These are phyloP conservation scores for Allophyes oxyacanthae DNA, from an alignment of 2,888 invertebrate species.

Conservation along the genomic window DNA sequence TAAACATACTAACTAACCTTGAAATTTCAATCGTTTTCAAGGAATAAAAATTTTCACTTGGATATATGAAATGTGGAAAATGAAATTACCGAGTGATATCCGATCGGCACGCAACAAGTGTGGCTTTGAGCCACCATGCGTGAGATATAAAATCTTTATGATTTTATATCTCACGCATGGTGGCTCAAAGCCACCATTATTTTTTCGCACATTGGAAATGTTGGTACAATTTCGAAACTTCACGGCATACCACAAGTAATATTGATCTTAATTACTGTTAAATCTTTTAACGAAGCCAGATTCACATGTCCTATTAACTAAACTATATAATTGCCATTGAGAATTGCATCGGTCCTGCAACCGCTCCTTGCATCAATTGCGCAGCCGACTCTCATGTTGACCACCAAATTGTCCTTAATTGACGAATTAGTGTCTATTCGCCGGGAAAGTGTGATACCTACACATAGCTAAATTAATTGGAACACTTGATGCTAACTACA, in stretches of 20 bases:
- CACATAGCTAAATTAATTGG: slow-evolving; percentile 51
- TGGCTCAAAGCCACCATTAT: slow-evolving; percentile 21
- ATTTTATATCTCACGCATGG: slow-evolving; percentile 44
- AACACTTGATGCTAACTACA: slow-evolving; percentile 43
- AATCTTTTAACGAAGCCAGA: slow-evolving; percentile 67
- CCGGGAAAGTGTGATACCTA: slow-evolving; percentile 68
- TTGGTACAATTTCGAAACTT: slow-evolving; percentile 47
- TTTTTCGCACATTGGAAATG: slow-evolving; percentile 27
- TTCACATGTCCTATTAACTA: slow-evolving; percentile 68
- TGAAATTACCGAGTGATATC: slow-evolving; percentile 34
- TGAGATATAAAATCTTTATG: slow-evolving; percentile 41
- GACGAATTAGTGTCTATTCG: slow-evolving; percentile 73
- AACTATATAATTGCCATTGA: slow-evolving; percentile 78
- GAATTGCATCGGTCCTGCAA: slow-evolving; percentile 82
- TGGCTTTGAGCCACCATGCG: slow-evolving; percentile 30
- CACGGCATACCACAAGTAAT: slow-evolving; percentile 40
- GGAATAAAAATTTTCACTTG: slow-evolving; percentile 27
- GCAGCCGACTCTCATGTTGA: slow-evolving; percentile 66
- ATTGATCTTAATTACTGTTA: slow-evolving; percentile 63
- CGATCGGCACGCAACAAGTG: slow-evolving; percentile 48
- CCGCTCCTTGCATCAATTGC: slow-evolving; percentile 78
- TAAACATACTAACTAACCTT: slow-evolving; percentile 17
- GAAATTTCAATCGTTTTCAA: not conserved
- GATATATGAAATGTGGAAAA: slow-evolving; percentile 32
- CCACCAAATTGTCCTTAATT: slow-evolving; percentile 86